Conservation (phyloP, 2,113 vertebrate species). For the Oreochromis tanganicae region DNA sequence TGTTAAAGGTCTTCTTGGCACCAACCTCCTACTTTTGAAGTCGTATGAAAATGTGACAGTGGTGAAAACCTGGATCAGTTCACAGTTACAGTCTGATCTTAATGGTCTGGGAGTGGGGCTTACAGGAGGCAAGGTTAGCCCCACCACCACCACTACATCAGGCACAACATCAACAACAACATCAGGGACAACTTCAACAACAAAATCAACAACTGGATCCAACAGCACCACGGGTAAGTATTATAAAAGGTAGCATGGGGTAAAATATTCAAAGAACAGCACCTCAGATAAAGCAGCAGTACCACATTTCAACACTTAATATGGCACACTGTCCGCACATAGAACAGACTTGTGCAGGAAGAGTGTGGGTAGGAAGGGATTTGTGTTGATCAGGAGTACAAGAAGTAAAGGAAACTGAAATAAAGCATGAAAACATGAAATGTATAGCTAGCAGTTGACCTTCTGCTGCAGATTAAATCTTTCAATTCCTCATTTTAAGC, state of each 20-base stretch:
- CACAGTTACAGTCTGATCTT: conserved; percentile 16
- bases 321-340: background rate
- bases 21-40: conserved; percentile 43
- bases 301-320: background rate
- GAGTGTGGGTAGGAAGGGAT: background rate
- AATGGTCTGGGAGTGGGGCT: conserved; percentile 6
- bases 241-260: background rate
- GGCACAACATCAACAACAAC: rapidly evolving
- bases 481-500: background rate
- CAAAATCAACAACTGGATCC: background rate
- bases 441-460: background rate
- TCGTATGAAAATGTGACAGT: conserved; percentile 43
- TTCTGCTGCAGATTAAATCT: background rate
- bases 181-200: background rate
- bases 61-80: conserved; percentile 38
- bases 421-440: background rate
- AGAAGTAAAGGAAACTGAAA: background rate
- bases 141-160: rapidly evolving
- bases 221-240: background rate
- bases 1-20: conserved; percentile 53
- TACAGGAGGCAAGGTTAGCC: background rate
- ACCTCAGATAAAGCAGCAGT: background rate
- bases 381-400: background rate
- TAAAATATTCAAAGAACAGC: background rate
- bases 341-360: background rate